Evolutionary conservation across 2,888 invertebrate genomes (phyloP).

Genomic region (Campopleginae sp.): DNA sequence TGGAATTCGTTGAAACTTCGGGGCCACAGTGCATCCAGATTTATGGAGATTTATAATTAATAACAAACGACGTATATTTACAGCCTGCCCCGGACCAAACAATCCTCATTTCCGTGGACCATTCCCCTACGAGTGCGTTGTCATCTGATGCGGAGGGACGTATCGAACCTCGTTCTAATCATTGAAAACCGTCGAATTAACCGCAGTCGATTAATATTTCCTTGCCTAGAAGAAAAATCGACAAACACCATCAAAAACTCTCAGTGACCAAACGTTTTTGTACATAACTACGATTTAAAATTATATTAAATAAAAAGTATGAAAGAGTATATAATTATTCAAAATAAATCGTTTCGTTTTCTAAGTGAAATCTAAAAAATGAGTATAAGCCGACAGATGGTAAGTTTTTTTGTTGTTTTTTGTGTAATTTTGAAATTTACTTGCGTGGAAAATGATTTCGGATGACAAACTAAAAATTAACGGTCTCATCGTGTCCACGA

Average conservation of each 20-base stretch:
- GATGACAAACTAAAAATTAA: neutral
- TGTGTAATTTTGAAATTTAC: neutral
- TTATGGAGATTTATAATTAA: neutral
- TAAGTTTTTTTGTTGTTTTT: neutral
- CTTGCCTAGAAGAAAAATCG: constrained; percentile 15
- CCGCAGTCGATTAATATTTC: constrained; percentile 42
- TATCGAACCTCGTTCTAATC: constrained; percentile 12
- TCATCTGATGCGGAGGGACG: constrained; percentile 85
- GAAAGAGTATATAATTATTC: neutral
- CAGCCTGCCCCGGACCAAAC: constrained; percentile 87
- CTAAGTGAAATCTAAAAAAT: neutral
- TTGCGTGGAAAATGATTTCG: neutral
- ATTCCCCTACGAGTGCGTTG: constrained; percentile 89
- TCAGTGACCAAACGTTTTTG: constrained; percentile 52
- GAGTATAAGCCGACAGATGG: neutral
- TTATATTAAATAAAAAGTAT: constrained; percentile 32
- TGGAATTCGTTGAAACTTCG: neutral
- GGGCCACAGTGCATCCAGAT: neutral
- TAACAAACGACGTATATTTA: constrained; percentile 80
- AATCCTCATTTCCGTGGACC: constrained; percentile 84
- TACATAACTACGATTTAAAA: constrained; percentile 61
- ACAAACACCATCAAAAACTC: constrained; percentile 13
- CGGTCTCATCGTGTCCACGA: constrained; percentile 46
- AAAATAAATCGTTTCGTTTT: neutral
- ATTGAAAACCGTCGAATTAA: constrained; percentile 36